These are phyloP conservation scores for Chloroclysta siterata DNA, from an alignment of 2,888 invertebrate species.

Conservation along the genomic window DNA sequence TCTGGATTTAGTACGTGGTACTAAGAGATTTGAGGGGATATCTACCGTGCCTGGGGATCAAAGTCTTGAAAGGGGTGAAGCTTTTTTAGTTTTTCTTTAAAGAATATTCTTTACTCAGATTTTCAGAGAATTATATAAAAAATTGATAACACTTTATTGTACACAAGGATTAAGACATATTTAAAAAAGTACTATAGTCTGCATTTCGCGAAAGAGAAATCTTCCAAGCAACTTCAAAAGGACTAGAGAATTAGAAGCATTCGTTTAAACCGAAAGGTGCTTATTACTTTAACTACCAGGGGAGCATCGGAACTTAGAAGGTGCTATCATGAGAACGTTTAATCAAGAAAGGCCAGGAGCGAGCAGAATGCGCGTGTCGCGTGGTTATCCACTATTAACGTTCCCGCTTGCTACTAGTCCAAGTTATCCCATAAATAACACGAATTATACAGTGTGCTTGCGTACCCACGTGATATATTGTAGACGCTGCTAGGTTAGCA, in stretches of 20 bases:
- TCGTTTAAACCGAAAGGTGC: slow-evolving; percentile 37
- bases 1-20: too few species aligned
- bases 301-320: slow-evolving; percentile 41
- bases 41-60: too few species aligned
- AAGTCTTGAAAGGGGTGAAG: too few species aligned
- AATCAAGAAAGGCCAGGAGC: slow-evolving; percentile 59
- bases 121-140: too few species aligned
- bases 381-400: slow-evolving; percentile 81
- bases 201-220: too few species aligned
- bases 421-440: slow-evolving; percentile 77
- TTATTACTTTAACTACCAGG: slow-evolving; percentile 40
- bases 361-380: slow-evolving; percentile 70
- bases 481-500: slow-evolving; percentile 44
- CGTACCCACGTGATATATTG: slow-evolving; percentile 77
- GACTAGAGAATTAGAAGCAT: slow-evolving; percentile 20
- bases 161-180: too few species aligned
- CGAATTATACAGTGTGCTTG: slow-evolving; percentile 77
- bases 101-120: too few species aligned
- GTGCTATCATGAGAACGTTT: slow-evolving; percentile 57
- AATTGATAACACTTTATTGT: too few species aligned
- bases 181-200: too few species aligned
- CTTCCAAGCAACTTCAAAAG: not conserved
- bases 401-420: slow-evolving; percentile 70
- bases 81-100: too few species aligned
- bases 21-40: too few species aligned